Base-by-base conservation (phyloP, 2,888 invertebrate species). In the Cylloceria caligata region DNA sequence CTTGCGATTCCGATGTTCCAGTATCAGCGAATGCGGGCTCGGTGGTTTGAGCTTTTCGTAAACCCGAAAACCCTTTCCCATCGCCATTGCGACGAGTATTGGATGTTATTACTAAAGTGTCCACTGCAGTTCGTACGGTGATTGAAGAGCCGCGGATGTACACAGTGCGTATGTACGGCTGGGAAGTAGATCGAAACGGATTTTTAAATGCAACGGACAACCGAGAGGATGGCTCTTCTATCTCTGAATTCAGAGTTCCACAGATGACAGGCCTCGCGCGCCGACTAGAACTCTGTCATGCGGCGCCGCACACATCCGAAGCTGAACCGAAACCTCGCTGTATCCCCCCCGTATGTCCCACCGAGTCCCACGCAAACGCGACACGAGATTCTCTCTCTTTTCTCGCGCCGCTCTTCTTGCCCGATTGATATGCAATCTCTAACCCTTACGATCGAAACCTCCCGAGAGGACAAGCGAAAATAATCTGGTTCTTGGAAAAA, bases 1-100 rank as follows among this genome's bases (percentile, higher is more conserved):
- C 89, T 96, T 96, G 93, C 96, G 96, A 92, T 96, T 96, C 90
- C 98, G 95, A 90, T 97, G 97, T 93, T 98, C 98, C 88, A 99
- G 93, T 86, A 99, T 94, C 83, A 99, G 95, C 92, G 98, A 98
- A 92, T 98, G 98, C 11, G 98, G 97, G 91, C 95, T 96, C 71
- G 97, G 96, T 45, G 97, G 96, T 87, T 96, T 96, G 82, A 96
- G 95, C 93, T 98, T 98, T 93, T 98, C 98, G 89, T 97, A 95
- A 87, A 98, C 96, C 88, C 98, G 96, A 93, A 97, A 98, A 85
- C 97, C 96, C 94, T 98, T 98, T 89, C 97, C 97, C 96, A 99
- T 97, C 90, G 98, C 98, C 98, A 98, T 98, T 86, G 88, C 91
- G 86, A 69, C 47, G 65, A 47, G 73, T 73, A 36, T 30, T 62